phyloP scores from a whole-genome alignment of 2,113 vertebrate species.

The Leucoraja erinaceus region DNA sequence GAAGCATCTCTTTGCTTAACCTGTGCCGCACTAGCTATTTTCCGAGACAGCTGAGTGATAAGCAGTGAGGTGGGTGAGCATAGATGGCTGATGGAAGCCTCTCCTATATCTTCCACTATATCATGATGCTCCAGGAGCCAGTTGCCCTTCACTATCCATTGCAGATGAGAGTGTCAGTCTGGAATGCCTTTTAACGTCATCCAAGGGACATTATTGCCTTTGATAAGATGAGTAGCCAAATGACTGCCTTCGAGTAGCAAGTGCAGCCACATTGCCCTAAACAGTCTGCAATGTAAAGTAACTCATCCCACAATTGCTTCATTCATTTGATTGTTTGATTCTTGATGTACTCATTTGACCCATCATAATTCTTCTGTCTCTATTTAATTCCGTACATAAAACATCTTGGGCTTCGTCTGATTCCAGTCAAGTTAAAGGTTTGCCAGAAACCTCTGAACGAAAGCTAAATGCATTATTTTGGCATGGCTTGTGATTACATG shows the following conservation, averaged over 20 bases:
- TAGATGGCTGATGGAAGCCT: not conserved
- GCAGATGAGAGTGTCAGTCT: not conserved
- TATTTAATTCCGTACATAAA: not conserved
- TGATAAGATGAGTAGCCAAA: not conserved
- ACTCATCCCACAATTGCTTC: not conserved
- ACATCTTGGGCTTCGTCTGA: not conserved
- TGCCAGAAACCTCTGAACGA: not conserved
- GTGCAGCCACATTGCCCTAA: not conserved
- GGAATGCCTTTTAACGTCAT: not conserved
- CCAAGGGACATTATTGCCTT: not conserved
- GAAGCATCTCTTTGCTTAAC: not conserved
- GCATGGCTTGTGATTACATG: not conserved
- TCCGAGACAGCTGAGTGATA: not conserved
- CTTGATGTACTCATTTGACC: not conserved
- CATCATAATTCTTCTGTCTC: not conserved
- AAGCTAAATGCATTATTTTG: not conserved
- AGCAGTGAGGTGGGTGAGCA: not conserved
- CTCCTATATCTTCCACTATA: not conserved
- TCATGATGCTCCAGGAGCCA: not conserved
- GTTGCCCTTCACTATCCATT: not conserved
- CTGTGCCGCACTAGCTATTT: not conserved
- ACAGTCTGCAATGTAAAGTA: not conserved
- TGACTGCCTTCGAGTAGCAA: not conserved
- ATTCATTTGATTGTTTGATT: not conserved
- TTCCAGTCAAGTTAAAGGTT: constrained; percentile 5